Evolutionary conservation across 2,113 vertebrate genomes (phyloP).

Genomic region (Rallus limicola): DNA sequence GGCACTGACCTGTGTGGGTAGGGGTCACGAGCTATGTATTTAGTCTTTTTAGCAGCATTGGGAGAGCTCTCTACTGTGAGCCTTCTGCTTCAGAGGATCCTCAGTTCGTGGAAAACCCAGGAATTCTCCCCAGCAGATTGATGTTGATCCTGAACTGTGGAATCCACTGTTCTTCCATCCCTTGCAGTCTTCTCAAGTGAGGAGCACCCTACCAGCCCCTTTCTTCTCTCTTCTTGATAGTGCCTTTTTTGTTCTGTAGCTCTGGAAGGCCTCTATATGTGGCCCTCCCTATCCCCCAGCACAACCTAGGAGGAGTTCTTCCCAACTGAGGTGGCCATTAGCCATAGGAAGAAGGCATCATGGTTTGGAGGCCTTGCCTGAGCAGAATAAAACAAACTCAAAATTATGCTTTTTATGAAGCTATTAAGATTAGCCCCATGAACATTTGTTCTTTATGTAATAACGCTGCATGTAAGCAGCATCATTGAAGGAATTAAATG

Average conservation of each 20-base stretch:
- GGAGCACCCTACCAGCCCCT: neutral
- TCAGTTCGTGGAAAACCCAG: neutral
- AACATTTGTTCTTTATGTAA: neutral
- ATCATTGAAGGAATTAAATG: neutral
- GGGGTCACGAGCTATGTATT: neutral
- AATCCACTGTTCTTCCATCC: neutral
- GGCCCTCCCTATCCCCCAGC: neutral
- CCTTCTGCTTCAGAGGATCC: neutral
- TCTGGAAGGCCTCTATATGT: neutral
- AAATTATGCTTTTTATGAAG: accelerated
- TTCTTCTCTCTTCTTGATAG: neutral
- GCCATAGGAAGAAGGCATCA: neutral
- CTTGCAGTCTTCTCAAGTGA: neutral
- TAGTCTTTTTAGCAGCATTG: neutral
- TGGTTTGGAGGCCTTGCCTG: neutral
- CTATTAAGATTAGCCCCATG: neutral
- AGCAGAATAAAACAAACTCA: neutral
- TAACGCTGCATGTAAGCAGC: neutral
- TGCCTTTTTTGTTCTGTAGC: neutral
- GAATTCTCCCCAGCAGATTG: neutral
- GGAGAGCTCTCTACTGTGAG: neutral
- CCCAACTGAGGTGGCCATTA: neutral
- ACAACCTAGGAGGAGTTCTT: neutral
- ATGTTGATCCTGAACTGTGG: neutral
- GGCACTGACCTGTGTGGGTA: neutral